Evolutionary conservation across 2,888 invertebrate species (phyloP).

Genomic region (Thymelicus sylvestris): DNA sequence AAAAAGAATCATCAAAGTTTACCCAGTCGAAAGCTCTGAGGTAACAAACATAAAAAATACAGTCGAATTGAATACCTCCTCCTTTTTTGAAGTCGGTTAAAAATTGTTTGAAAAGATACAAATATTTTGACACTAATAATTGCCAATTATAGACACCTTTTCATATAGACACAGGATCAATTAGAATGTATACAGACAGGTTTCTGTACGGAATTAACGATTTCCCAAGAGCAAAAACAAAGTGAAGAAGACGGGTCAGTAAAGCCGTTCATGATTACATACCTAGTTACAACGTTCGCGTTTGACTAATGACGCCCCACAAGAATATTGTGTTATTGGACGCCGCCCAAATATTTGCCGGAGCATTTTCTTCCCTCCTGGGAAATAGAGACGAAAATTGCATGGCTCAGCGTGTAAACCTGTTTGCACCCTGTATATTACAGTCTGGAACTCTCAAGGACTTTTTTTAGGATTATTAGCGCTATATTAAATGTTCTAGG

Average conservation of each 20-base stretch:
- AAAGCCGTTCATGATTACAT: conserved; percentile 25
- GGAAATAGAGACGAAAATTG: conserved; percentile 58
- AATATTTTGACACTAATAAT: no score
- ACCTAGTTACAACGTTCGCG: conserved; percentile 9
- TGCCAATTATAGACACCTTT: no score
- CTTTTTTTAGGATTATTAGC: conserved; percentile 28
- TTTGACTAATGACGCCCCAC: conserved; percentile 18
- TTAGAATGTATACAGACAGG: no score
- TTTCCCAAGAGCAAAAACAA: conserved; percentile 29
- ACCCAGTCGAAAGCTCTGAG: no score
- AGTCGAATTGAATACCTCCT: no score
- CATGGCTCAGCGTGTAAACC: conserved; percentile 26
- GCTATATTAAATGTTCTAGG: conserved; percentile 30
- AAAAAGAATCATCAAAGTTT: no score
- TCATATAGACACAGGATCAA: no score
- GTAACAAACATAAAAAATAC: no score
- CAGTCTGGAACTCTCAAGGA: conserved; percentile 23
- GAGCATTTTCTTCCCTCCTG: conserved; percentile 49
- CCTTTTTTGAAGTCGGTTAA: no score
- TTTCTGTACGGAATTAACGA: not conserved
- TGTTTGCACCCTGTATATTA: conserved; percentile 33
- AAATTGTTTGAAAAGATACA: no score
- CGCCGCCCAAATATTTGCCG: conserved; percentile 24
- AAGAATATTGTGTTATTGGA: conserved; percentile 29
- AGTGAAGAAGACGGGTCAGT: conserved; percentile 13